Evolutionary conservation across 2,888 invertebrate genomes (phyloP).

Genomic region (Rugalucina vietnamica): DNA sequence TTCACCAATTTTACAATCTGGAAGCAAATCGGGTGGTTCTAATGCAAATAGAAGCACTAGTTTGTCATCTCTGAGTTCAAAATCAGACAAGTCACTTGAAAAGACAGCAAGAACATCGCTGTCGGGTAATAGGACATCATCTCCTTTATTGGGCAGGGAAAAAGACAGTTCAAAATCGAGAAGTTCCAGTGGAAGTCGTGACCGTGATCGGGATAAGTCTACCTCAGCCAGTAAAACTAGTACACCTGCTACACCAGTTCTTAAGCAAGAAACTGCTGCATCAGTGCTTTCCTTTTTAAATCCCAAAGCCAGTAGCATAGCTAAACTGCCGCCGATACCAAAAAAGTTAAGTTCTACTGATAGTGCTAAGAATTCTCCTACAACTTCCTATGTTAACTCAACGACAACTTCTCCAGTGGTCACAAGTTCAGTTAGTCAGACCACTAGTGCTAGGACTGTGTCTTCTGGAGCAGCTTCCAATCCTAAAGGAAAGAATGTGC

Average conservation of each 20-base stretch:
- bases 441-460: background rate
- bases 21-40: constrained; percentile 45
- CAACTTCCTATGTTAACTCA: constrained; percentile 16
- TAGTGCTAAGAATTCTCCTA: constrained; percentile 28
- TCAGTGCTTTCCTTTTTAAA: constrained; percentile 75
- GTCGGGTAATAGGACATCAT: constrained; percentile 42
- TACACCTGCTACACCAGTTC: constrained; percentile 44
- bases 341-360: constrained; percentile 57
- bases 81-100: background rate
- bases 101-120: background rate
- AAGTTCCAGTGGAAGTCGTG: constrained; percentile 35
- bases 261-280: constrained; percentile 61
- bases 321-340: constrained; percentile 77
- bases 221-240: constrained; percentile 64
- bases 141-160: constrained; percentile 53
- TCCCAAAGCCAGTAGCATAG: constrained; percentile 75
- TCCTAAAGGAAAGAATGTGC: constrained; percentile 17
- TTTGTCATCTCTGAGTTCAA: constrained; percentile 35
- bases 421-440: background rate
- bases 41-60: constrained; percentile 38
- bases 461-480: constrained; percentile 39
- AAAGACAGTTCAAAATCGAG: constrained; percentile 46
- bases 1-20: constrained; percentile 45
- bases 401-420: constrained; percentile 34
- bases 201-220: constrained; percentile 51